Evolutionary conservation across 1,140 invertebrate genomes (phyloP).

Genomic region (Batillaria attramentaria): DNA sequence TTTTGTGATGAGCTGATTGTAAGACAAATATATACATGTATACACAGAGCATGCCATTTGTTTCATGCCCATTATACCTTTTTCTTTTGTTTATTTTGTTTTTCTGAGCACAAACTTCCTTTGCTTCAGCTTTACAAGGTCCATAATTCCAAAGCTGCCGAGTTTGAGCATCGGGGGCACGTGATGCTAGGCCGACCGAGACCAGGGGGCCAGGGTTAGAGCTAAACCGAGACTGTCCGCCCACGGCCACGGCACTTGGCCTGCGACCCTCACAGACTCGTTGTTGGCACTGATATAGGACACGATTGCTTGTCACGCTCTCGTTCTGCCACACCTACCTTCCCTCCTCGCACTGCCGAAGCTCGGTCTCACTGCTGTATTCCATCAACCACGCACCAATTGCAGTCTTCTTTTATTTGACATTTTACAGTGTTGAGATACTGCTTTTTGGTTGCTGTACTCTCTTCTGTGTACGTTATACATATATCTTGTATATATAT

Average conservation of each 20-base stretch:
- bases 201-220: not conserved
- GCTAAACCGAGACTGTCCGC: not conserved
- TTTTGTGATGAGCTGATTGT: too few species aligned
- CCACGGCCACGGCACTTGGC: not conserved
- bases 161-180: conserved; percentile 59
- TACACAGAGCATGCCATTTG: too few species aligned
- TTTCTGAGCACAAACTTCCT: conserved; percentile 29
- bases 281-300: too few species aligned
- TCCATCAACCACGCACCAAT: not conserved
- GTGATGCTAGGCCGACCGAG: conserved; percentile 29
- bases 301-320: not conserved
- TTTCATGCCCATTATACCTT: too few species aligned
- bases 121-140: conserved; percentile 56
- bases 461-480: not conserved
- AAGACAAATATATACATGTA: too few species aligned
- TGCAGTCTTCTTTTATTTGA: not conserved
- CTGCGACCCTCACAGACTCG: conserved; percentile 1
- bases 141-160: conserved; percentile 59
- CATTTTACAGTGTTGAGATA: not conserved
- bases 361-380: not conserved
- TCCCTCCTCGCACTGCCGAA: conserved; percentile 1
- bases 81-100: conserved; percentile 12
- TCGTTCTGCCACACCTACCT: not conserved
- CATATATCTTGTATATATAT: conserved; percentile 10
- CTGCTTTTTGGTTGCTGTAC: not conserved